Conservation (phyloP, 2,888 invertebrate species). For the Vesta saturnalis region DNA sequence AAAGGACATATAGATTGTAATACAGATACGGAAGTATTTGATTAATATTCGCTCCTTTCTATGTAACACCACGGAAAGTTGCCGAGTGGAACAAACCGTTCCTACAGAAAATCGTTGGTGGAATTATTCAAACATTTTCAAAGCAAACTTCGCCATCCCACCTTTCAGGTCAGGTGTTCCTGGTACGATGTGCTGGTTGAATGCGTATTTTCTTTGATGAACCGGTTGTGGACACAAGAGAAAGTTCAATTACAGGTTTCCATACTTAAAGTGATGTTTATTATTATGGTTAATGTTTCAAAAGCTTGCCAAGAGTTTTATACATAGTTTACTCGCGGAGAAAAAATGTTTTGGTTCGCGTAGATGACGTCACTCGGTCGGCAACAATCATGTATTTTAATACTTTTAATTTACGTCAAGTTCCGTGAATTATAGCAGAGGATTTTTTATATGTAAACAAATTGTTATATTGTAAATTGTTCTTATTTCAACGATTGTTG, state of each 20-base stretch:
- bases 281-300: slow-evolving; percentile 26
- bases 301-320: slow-evolving; percentile 28
- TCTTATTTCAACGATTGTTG: too few relatives aligned
- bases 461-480: too few relatives aligned
- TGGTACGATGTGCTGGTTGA: slow-evolving; percentile 25
- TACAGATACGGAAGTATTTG: slow-evolving; percentile 50
- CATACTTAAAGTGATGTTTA: slow-evolving; percentile 2
- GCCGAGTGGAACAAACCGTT: slow-evolving; percentile 50
- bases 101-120: slow-evolving; percentile 49
- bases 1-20: slow-evolving; percentile 45
- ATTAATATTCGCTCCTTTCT: too few relatives aligned
- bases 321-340: too few relatives aligned
- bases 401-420: too few relatives aligned
- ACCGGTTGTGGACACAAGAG: slow-evolving; percentile 36
- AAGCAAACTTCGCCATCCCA: slow-evolving; percentile 16
- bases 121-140: slow-evolving; percentile 41
- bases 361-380: too few relatives aligned
- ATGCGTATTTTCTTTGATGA: slow-evolving; percentile 31
- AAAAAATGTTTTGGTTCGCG: too few relatives aligned
- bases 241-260: too few relatives aligned
- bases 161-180: slow-evolving; percentile 16
- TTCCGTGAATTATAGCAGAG: too few relatives aligned
- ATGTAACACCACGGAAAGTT: slow-evolving; percentile 47
- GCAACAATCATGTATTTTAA: too few relatives aligned
- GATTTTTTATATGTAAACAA: too few relatives aligned